Evolutionary conservation across 2,113 vertebrate species (phyloP).

Genomic region (Pachyramphus minor): DNA sequence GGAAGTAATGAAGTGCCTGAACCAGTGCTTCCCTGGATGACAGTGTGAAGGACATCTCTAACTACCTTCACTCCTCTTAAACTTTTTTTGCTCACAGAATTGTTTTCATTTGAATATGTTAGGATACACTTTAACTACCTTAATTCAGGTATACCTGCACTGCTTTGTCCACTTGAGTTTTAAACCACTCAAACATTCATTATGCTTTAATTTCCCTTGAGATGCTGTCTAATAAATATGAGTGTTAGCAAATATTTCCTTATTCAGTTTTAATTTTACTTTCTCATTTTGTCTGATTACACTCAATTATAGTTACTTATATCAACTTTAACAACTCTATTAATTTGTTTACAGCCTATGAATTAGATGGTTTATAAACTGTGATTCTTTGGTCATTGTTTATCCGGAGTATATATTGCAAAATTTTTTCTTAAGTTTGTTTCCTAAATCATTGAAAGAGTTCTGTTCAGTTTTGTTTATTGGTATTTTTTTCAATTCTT

Average conservation of each 20-base stretch:
- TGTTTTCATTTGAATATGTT: neutral
- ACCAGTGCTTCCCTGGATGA: neutral
- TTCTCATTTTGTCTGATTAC: neutral
- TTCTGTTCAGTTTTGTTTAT: neutral
- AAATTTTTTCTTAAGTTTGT: neutral
- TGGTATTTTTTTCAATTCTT: rapidly evolving
- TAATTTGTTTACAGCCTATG: neutral
- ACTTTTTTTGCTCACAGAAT: neutral
- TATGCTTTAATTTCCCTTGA: neutral
- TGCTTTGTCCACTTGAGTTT: neutral
- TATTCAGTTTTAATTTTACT: neutral
- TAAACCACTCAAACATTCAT: neutral
- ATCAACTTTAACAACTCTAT: neutral
- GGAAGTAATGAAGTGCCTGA: neutral
- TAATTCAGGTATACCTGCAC: neutral
- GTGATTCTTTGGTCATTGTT: neutral
- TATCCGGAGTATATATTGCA: neutral
- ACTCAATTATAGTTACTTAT: neutral
- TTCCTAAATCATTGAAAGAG: neutral
- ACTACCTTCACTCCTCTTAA: neutral
- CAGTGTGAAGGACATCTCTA: neutral
- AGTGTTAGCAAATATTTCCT: neutral
- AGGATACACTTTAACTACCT: neutral
- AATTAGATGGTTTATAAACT: neutral
- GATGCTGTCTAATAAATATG: neutral